Conservation (phyloP, 2,113 vertebrate genomes). For the Lophura nycthemera region DNA sequence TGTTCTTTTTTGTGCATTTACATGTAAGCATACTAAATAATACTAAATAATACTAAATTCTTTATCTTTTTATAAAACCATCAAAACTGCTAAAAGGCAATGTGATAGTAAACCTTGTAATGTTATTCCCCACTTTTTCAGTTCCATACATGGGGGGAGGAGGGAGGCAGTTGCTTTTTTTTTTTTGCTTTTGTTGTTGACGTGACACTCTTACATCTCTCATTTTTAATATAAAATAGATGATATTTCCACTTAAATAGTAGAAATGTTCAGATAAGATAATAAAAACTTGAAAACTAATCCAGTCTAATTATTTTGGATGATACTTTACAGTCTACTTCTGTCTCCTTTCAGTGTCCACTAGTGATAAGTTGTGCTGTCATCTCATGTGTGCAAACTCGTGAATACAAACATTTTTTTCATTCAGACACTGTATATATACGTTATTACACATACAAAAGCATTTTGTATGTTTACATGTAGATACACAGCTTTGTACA, state of each 20-base stretch:
- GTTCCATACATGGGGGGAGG: not conserved
- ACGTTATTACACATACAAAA: not conserved
- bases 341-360: slow-evolving; percentile 10
- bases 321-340: slow-evolving; percentile 7
- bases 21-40: not conserved
- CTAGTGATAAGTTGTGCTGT: slow-evolving; percentile 18
- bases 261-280: not conserved
- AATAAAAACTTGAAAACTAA: not conserved
- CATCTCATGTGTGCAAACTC: not conserved
- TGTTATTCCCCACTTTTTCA: not conserved
- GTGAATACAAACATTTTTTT: slow-evolving; percentile 9
- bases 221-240: not conserved
- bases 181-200: slow-evolving; percentile 7
- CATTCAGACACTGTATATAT: slow-evolving; percentile 16
- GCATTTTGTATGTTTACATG: not conserved
- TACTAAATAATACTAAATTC: too few relatives aligned
- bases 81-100: not conserved
- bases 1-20: not conserved
- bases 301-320: not conserved
- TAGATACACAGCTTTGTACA: not conserved
- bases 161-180: not conserved
- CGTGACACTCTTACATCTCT: not conserved
- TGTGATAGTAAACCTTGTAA: not conserved
- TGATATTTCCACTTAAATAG: not conserved
- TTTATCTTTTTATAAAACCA: not conserved